phyloP scores from a whole-genome alignment of 37 sponge, comb jelly and placozoan species.

The Amphimedon queenslandica region DNA sequence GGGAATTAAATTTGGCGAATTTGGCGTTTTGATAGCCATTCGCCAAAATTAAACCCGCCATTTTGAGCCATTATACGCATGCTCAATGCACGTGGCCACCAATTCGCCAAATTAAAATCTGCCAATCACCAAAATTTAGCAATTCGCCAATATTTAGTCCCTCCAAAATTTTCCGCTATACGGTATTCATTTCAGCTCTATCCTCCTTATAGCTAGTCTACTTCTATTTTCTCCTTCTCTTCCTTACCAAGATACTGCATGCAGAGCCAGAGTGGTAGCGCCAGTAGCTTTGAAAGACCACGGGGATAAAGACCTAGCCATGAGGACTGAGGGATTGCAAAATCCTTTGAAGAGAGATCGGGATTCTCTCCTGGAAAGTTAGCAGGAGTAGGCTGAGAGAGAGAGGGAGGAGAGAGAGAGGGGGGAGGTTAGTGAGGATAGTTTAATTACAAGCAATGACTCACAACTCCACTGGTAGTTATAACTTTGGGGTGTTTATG shows the following conservation, averaged over 20 bases:
- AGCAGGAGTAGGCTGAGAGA: background rate
- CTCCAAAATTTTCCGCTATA: too few relatives aligned
- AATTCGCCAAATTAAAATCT: too few relatives aligned
- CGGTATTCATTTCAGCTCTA: too few relatives aligned
- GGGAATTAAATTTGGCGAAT: too few relatives aligned
- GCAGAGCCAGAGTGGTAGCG: constrained; percentile 58
- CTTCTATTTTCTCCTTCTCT: background rate
- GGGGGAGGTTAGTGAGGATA: background rate
- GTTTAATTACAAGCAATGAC: background rate
- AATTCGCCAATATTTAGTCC: too few relatives aligned
- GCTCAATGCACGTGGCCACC: too few relatives aligned
- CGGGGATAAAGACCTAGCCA: constrained; percentile 40
- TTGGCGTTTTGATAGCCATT: too few relatives aligned
- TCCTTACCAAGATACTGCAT: constrained; percentile 62
- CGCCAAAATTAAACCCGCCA: too few relatives aligned
- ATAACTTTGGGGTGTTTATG: constrained; percentile 7
- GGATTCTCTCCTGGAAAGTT: background rate
- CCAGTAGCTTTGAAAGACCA: constrained; percentile 14
- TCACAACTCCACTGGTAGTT: background rate
- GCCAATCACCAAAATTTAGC: too few relatives aligned
- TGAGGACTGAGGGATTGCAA: constrained; percentile 28
- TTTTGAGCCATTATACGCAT: too few relatives aligned
- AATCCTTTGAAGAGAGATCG: background rate
- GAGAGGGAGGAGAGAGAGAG: background rate
- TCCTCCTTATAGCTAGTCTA: background rate